A percentile compares a stretch with the other conserved stretches of the same genome.
These are phyloP conservation scores for Drosophila obscura DNA, from an alignment of 1,140 invertebrate genomes.

Conservation along the genomic window DNA sequence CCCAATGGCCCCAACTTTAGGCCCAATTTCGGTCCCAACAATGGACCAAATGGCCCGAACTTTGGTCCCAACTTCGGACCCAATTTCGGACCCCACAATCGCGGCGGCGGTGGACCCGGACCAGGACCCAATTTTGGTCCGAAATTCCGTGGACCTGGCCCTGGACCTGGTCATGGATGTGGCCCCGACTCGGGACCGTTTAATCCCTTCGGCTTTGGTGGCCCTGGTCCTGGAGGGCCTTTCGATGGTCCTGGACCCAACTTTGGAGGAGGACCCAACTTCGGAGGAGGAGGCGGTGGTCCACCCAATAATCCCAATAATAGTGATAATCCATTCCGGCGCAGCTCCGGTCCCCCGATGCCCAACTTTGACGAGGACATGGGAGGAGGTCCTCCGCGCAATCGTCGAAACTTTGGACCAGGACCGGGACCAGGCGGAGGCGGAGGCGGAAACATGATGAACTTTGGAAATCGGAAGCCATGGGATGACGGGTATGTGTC, in stretches of 20 bases:
- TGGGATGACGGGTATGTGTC: slow-evolving; percentile 67
- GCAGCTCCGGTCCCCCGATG: slow-evolving; percentile 34
- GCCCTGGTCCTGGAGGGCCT: slow-evolving; percentile 28
- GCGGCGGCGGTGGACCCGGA: slow-evolving; percentile 18
- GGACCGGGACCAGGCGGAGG: slow-evolving; percentile 12
- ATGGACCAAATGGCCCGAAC: slow-evolving; percentile 40
- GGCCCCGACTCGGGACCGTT: slow-evolving; percentile 14
- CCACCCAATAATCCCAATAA: slow-evolving; percentile 36
- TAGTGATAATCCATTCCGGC: slow-evolving; percentile 63
- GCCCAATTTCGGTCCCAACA: slow-evolving; percentile 49
- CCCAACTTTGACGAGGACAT: slow-evolving; percentile 50
- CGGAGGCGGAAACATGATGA: slow-evolving; percentile 22
- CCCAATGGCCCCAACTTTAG: slow-evolving; percentile 38
- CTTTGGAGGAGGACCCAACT: slow-evolving; percentile 37
- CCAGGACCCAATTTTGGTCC: slow-evolving; percentile 42
- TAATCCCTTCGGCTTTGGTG: slow-evolving; percentile 33
- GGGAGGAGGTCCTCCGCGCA: slow-evolving; percentile 16
- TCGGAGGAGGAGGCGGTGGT: not conserved
- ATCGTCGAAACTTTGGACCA: slow-evolving; percentile 31
- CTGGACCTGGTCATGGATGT: slow-evolving; percentile 20
- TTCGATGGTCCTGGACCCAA: slow-evolving; percentile 23
- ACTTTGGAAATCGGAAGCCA: slow-evolving; percentile 51
- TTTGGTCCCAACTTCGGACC: slow-evolving; percentile 46
- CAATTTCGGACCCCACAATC: slow-evolving; percentile 47
- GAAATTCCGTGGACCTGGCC: slow-evolving; percentile 46